phyloP scores from a whole-genome alignment of 2,113 vertebrate species.

The Leptobrachium ailaonicum region DNA sequence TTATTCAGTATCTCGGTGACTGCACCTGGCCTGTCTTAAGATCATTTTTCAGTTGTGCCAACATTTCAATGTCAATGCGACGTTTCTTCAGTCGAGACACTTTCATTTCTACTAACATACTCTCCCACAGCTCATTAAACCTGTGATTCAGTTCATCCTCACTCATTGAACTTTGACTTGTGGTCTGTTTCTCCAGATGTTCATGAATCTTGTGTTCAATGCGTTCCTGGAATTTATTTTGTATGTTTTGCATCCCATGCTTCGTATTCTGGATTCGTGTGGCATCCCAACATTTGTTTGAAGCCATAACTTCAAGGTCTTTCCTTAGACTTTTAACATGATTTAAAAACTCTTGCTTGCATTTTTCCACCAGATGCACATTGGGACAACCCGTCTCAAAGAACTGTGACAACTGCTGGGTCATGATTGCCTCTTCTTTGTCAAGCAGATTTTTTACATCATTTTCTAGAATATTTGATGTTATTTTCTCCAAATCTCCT shows the following conservation, averaged over 20 bases:
- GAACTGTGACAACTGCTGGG: constrained; percentile 29
- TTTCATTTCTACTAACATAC: constrained; percentile 41
- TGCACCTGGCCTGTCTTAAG: constrained; percentile 48
- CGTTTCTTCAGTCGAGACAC: constrained; percentile 53
- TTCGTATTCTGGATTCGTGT: constrained; percentile 45
- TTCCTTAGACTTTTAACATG: constrained; percentile 56
- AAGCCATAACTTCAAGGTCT: constrained; percentile 45
- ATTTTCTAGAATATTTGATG: constrained; percentile 44
- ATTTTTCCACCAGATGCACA: constrained; percentile 57
- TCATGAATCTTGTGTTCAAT: constrained; percentile 58
- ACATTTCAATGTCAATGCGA: constrained; percentile 59
- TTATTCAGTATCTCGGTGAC: constrained; percentile 61
- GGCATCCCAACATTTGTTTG: constrained; percentile 48
- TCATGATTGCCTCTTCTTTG: constrained; percentile 30
- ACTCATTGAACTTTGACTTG: constrained; percentile 48
- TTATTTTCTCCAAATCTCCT: background rate
- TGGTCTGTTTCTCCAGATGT: constrained; percentile 58
- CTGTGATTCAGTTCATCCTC: constrained; percentile 60
- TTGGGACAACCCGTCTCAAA: constrained; percentile 56
- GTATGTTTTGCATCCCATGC: background rate
- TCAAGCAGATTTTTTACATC: constrained; percentile 57
- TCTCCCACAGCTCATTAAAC: constrained; percentile 67
- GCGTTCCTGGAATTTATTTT: background rate
- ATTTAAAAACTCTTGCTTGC: constrained; percentile 56
- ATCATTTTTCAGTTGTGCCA: constrained; percentile 59